phyloP scores from a whole-genome alignment of 2,888 invertebrate genomes.

The Stratiomys singularior region DNA sequence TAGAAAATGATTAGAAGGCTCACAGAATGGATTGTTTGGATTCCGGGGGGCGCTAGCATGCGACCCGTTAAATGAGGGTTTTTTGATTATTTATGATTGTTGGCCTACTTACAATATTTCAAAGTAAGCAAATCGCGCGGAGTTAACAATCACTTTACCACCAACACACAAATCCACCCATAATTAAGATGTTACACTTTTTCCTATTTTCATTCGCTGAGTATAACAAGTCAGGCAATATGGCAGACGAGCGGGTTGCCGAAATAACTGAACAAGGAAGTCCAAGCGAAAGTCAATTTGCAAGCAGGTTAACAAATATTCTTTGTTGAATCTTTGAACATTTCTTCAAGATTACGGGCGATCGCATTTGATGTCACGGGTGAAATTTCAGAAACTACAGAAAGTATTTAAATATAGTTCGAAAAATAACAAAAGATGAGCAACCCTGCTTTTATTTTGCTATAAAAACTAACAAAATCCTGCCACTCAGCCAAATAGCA shows the following conservation, averaged over 20 bases:
- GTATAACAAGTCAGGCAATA: background rate
- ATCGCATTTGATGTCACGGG: too few relatives aligned
- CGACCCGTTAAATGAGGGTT: background rate
- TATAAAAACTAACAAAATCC: background rate
- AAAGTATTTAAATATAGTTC: too few relatives aligned
- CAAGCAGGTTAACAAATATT: too few relatives aligned
- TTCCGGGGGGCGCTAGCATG: background rate
- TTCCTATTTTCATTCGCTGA: background rate
- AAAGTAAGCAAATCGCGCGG: slow-evolving; percentile 8
- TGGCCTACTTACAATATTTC: slow-evolving; percentile 30
- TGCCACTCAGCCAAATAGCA: background rate
- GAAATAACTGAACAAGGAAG: background rate
- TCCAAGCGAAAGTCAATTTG: too few relatives aligned
- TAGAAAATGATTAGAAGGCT: slow-evolving; percentile 22
- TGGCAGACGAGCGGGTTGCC: background rate
- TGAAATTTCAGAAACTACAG: too few relatives aligned
- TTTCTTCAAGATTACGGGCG: too few relatives aligned
- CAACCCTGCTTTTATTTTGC: too few relatives aligned
- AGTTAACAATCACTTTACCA: slow-evolving; percentile 25
- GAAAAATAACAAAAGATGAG: too few relatives aligned
- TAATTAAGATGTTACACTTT: slow-evolving; percentile 40
- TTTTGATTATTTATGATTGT: slow-evolving; percentile 29
- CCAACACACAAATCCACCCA: slow-evolving; percentile 4
- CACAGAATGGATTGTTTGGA: background rate
- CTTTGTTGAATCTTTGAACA: too few relatives aligned